Evolutionary conservation across 2,113 vertebrate genomes (phyloP), one percentile per base, ranked within the genome.

Genomic region (Delphinus delphis): DNA sequence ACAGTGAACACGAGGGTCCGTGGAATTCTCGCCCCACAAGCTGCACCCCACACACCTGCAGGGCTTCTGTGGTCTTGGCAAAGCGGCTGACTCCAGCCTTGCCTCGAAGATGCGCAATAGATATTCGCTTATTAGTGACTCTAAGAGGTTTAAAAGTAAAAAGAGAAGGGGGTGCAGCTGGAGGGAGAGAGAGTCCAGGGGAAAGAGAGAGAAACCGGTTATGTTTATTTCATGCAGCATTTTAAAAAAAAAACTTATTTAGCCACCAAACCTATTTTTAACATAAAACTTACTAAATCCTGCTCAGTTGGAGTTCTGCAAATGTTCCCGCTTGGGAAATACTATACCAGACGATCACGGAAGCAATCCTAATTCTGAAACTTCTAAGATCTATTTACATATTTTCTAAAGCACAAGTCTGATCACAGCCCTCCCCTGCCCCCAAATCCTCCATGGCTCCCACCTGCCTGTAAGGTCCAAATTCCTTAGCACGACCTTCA

Each of bases 231-330:
- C 47, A 83, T 23, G n/a, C 11, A 41, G 31, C 31, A 17, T 67
- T 79, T 2, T 6, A 28, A 58, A n/a, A 50, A 4, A 67, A 4
- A 36, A 67, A 65, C 2, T n/a, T 63, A 53, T 71, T 94, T 79
- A 84, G 80, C 38, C 38, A 84, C 44, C 20, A 41, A 77, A 44
- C 2, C 33, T 60, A 25, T 85, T 81, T 74, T 84, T 60, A 93
- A 23, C 70, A 53, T 93, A 84, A 96, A 83, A 71, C 5, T 60
- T 63, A 81, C 18, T n/a, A 83, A 97, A 33, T 87, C 47, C 28
- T 62, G 70, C 33, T 85, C 70, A 90, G 50, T 83, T 67, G 23
- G 50, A 92, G 53, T 80, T 90, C 38, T 58, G 26, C 62, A 84
- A 53, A 65, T 94, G 76, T 77, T 90, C 41, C 58, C 26, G 28